phyloP scores from a whole-genome alignment of 2,888 invertebrate genomes.

The Escarpia spicata region DNA sequence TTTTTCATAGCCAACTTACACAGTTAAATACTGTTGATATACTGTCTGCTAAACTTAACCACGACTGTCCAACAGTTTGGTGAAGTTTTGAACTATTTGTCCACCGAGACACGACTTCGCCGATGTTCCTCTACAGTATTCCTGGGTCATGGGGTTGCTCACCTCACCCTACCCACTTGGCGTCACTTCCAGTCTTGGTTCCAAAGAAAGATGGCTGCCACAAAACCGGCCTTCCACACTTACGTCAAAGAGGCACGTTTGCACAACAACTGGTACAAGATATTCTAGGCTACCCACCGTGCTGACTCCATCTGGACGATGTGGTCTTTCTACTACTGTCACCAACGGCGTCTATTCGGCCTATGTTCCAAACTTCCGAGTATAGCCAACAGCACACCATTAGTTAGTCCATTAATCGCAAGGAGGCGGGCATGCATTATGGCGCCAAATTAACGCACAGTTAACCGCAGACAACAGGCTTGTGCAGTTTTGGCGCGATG shows the following conservation, averaged over 20 bases:
- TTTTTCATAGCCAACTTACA: no score
- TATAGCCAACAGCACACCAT: background rate
- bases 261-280: conserved; percentile 8
- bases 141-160: conserved; percentile 26
- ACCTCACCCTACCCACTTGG: conserved; percentile 21
- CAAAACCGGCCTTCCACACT: background rate
- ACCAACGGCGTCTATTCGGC: background rate
- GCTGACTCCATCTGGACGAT: conserved; percentile 43
- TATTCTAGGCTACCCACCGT: conserved; percentile 35
- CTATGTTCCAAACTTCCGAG: background rate
- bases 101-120: background rate
- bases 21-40: no score
- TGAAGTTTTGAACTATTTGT: no score
- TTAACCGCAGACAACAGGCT: conserved; percentile 16
- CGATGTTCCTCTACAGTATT: conserved; percentile 10
- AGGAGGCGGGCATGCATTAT: conserved; percentile 52
- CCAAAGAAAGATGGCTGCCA: background rate
- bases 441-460: background rate
- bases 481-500: conserved; percentile 27
- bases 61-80: no score
- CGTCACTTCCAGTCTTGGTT: conserved; percentile 20
- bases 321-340: conserved; percentile 17
- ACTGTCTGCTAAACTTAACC: no score
- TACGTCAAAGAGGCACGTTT: background rate
- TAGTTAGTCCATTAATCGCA: conserved; percentile 47